Evolutionary conservation across 1,140 invertebrate genomes (phyloP).

Genomic region (Drosophila prosaltans): DNA sequence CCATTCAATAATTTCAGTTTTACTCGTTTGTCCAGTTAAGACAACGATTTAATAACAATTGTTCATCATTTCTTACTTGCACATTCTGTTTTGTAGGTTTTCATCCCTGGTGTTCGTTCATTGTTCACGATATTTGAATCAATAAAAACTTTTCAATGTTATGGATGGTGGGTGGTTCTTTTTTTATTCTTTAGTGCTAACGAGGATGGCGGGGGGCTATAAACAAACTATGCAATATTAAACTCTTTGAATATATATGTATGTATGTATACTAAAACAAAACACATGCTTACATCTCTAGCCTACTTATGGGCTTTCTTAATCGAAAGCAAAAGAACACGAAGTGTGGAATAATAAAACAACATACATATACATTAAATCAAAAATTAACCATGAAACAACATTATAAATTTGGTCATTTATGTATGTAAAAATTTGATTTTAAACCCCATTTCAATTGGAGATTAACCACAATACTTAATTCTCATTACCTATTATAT

Average conservation of each 20-base stretch:
- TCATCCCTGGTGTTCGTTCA: neutral
- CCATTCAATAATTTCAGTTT: conserved; percentile 1
- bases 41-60: conserved; percentile 42
- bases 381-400: conserved; percentile 19
- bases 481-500: conserved; percentile 25
- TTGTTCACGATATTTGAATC: neutral
- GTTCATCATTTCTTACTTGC: neutral
- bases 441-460: neutral
- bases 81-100: neutral
- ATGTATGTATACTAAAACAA: neutral
- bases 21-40: conserved; percentile 65
- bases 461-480: conserved; percentile 9
- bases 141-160: neutral
- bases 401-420: conserved; percentile 14
- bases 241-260: neutral
- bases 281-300: neutral
- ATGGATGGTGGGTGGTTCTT: neutral
- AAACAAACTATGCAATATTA: neutral
- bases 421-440: conserved; percentile 17
- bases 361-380: conserved; percentile 15
- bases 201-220: neutral
- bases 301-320: neutral
- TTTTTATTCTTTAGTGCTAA: neutral
- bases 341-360: neutral
- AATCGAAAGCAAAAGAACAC: neutral